Evolutionary conservation across 2,888 invertebrate genomes (phyloP).

Genomic region (Sicus ferrugineus): DNA sequence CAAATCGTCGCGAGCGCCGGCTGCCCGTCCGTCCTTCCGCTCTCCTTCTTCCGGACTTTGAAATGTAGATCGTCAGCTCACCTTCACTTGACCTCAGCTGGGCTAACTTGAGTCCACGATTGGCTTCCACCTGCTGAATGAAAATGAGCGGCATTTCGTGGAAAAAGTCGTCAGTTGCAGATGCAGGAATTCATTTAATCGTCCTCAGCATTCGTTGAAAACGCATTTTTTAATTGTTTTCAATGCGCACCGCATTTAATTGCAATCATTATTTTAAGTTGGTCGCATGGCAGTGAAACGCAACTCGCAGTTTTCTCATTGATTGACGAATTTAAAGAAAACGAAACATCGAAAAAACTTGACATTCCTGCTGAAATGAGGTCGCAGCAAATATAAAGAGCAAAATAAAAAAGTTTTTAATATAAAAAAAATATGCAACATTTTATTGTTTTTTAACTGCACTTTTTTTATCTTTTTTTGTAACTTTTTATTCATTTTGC

Average conservation of each 20-base stretch:
- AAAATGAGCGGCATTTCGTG: no score
- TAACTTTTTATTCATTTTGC: neutral
- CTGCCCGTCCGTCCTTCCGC: neutral
- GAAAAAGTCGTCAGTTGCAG: no score
- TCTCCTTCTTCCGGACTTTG: neutral
- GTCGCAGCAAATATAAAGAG: neutral
- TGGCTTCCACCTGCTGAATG: no score
- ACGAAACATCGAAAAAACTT: no score
- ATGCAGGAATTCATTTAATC: no score
- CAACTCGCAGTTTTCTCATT: neutral
- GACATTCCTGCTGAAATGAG: neutral
- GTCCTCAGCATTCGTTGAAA: no score
- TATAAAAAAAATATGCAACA: neutral
- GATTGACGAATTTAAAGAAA: neutral
- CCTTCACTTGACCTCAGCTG: no score
- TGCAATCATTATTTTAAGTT: neutral
- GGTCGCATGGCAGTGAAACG: neutral
- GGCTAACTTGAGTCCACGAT: no score
- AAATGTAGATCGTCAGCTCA: no score
- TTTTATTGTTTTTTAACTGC: neutral
- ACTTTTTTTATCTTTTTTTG: neutral
- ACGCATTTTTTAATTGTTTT: no score
- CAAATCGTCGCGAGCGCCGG: constrained; percentile 13
- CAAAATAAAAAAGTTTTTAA: neutral
- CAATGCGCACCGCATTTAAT: neutral